A percentile compares a stretch with the other conserved stretches of the same genome.
phyloP scores from a whole-genome alignment of 2,113 vertebrate species.

The Saguinus midas region DNA sequence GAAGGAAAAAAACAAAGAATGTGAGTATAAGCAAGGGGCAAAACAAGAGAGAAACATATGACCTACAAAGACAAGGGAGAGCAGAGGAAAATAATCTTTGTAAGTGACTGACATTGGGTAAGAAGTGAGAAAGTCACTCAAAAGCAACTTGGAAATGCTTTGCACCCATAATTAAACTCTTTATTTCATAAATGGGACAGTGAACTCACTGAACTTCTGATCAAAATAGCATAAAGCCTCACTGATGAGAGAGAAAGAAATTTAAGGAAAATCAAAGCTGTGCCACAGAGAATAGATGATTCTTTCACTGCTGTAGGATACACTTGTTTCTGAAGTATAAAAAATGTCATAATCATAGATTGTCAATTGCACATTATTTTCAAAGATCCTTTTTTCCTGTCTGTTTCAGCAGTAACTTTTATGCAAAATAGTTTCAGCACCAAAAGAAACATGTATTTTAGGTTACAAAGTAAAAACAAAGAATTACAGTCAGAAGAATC shows the following conservation, averaged over 20 bases:
- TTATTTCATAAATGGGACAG: constrained; percentile 53
- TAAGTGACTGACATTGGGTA: background rate
- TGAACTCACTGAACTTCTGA: constrained; percentile 35
- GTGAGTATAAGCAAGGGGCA: background rate
- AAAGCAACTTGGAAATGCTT: background rate
- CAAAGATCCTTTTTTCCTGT: background rate
- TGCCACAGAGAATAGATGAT: constrained; percentile 1
- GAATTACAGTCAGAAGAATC: background rate
- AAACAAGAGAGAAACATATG: background rate
- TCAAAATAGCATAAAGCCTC: constrained; percentile 20
- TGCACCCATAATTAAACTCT: background rate
- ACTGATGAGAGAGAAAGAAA: constrained; percentile 33
- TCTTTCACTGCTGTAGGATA: background rate
- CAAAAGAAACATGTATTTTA: constrained; percentile 23
- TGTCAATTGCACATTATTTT: constrained; percentile 33
- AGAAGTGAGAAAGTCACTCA: background rate
- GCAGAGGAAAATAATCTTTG: background rate
- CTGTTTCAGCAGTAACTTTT: constrained; percentile 3
- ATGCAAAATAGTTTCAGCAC: background rate
- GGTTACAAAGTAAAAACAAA: constrained; percentile 26
- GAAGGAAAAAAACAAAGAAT: background rate
- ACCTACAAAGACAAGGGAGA: fast-evolving
- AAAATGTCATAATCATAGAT: background rate
- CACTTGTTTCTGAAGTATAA: constrained; percentile 19
- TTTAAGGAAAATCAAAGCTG: constrained; percentile 19